Evolutionary conservation across 2,797 vertebrate species (phyloP), one percentile per base, ranked within the genome.

Genomic region (Pogoniulus pusillus): DNA sequence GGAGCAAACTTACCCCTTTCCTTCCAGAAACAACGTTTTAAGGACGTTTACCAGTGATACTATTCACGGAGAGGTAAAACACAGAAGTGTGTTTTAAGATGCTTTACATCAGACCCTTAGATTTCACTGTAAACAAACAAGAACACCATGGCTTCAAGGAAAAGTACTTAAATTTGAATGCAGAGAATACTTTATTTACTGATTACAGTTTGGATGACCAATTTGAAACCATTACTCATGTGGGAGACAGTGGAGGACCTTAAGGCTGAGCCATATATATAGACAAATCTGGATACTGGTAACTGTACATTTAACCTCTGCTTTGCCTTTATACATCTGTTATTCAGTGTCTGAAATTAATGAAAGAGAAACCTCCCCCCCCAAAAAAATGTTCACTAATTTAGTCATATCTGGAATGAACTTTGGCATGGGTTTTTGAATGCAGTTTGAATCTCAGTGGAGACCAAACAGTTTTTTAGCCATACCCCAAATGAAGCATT

Each of bases 161-260:
- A 75, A 94, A 71, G 83, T 96, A 93, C 58, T 93, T 95, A 96
- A 96, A 97, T 96, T 96, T 97, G 93, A 97, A 97, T 97, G 97
- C 96, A 97, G 96, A 98, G 97, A 98, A 98, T 97, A 98, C 96
- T 98, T 98, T 98, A 98, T 98, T 98, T 97, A 97, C 96, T 94
- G 95, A 97, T 97, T 97, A 97, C 95, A 97, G 96, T 95, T 97
- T 71, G 90, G 95, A 96, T 96, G 97, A 95, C 93, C 90, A 93
- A 96, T 95, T 95, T 95, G 90, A 96, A 96, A 96, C 95, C 89
- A 41, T 93, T 96, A 93, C 88, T 96, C 90, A 87, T 79, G 88
- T 93, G 86, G 91, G 95, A 96, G 96, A 97, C 96, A 94, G 91
- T 95, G 77, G 91, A 83, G 87, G 82, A 85, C 91, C 93, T 97